phyloP scores from a whole-genome alignment of 2,797 vertebrate species.

The Decapterus maruadsi region DNA sequence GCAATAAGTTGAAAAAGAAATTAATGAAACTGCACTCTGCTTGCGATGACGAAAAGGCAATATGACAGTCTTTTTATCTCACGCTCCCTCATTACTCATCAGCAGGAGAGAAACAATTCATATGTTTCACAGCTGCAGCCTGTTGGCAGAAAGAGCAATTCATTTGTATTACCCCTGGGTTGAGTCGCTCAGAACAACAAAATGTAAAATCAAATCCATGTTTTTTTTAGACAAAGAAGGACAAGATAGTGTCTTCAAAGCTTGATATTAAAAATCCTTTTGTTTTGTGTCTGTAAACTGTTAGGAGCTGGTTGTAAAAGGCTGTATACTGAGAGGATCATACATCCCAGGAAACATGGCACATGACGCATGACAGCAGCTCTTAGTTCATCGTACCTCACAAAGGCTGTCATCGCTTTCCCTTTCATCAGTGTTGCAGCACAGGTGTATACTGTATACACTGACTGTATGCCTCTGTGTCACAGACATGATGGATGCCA shows the following conservation, averaged over 20 bases:
- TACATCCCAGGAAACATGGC: conserved; percentile 40
- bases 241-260: conserved; percentile 48
- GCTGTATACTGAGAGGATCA: not conserved
- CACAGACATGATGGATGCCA: conserved; percentile 59
- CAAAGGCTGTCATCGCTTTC: conserved; percentile 54
- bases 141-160: conserved; percentile 74
- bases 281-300: conserved; percentile 32
- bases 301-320: conserved; percentile 20
- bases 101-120: conserved; percentile 80
- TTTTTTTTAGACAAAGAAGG: conserved; percentile 50
- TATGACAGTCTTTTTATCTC: conserved; percentile 81
- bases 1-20: conserved; percentile 61
- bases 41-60: conserved; percentile 71
- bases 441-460: conserved; percentile 36
- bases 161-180: conserved; percentile 79
- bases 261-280: conserved; percentile 44
- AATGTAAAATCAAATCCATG: conserved; percentile 68
- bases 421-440: conserved; percentile 46
- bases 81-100: conserved; percentile 80
- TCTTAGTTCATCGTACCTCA: conserved; percentile 41
- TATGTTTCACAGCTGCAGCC: conserved; percentile 82
- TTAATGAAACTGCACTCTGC: conserved; percentile 69
- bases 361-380: conserved; percentile 50
- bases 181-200: conserved; percentile 67
- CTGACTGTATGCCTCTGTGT: conserved; percentile 33